These are phyloP conservation scores for Podilymbus podiceps DNA, from an alignment of 2,113 vertebrate genomes.

Conservation along the genomic window DNA sequence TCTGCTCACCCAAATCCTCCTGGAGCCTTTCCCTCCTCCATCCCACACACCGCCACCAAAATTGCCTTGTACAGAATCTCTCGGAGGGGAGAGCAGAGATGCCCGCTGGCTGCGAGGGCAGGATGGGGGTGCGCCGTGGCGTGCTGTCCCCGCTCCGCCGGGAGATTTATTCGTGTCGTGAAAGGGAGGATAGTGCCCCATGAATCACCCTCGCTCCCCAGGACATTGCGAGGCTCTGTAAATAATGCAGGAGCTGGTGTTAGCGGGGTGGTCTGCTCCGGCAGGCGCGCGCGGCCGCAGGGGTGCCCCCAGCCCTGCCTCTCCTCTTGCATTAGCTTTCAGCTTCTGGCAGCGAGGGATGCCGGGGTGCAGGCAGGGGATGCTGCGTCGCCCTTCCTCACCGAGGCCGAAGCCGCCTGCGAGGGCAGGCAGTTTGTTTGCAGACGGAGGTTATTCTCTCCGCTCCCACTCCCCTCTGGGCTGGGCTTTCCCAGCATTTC, in stretches of 20 bases:
- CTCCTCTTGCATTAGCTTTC: not conserved
- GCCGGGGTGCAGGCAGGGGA: not conserved
- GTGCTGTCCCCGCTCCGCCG: not conserved
- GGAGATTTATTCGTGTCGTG: not conserved
- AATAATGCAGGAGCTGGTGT: not conserved
- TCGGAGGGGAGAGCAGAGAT: not conserved
- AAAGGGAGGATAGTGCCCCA: not conserved
- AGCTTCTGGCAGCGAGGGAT: not conserved
- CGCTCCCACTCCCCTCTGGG: accelerated
- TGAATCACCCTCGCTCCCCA: not conserved
- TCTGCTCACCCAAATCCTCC: not conserved
- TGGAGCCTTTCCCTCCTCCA: not conserved
- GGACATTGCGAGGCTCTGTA: not conserved
- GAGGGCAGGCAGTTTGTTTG: not conserved
- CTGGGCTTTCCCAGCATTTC: not conserved
- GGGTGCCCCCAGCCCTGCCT: not conserved
- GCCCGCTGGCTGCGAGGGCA: accelerated
- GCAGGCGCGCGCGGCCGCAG: not conserved
- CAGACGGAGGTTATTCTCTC: not conserved
- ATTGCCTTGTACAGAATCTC: not conserved
- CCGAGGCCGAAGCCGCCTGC: not conserved
- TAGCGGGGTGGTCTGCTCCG: not conserved
- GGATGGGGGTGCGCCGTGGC: not conserved
- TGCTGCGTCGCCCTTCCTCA: accelerated
- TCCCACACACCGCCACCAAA: accelerated